Conservation (phyloP, 2,888 invertebrate species). For the Ectemnius continuus region DNA sequence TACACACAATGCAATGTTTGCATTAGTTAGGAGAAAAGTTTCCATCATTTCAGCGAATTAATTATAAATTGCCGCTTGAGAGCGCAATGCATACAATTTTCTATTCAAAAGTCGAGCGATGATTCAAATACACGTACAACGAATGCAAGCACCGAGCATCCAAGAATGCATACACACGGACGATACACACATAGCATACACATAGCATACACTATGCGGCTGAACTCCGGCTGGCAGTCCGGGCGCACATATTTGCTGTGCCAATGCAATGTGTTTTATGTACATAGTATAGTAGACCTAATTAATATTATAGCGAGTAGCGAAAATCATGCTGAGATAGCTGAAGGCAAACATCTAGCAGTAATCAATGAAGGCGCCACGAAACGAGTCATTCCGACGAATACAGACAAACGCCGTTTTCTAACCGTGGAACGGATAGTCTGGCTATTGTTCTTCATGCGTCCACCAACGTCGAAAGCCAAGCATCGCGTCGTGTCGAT, state of each 20-base stretch:
- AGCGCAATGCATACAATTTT: too few relatives aligned
- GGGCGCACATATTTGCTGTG: slow-evolving; percentile 68
- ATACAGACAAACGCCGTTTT: slow-evolving; percentile 18
- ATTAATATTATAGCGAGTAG: slow-evolving; percentile 57
- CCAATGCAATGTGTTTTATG: slow-evolving; percentile 73
- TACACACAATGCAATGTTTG: too few relatives aligned
- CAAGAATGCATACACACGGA: not conserved
- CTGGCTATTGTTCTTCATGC: slow-evolving; percentile 33
- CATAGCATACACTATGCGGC: slow-evolving; percentile 16
- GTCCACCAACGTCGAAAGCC: not conserved
- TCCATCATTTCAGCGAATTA: too few relatives aligned
- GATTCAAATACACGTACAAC: slow-evolving; percentile 19
- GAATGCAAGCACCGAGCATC: slow-evolving; percentile 19
- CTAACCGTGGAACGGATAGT: slow-evolving; percentile 15
- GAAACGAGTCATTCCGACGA: slow-evolving; percentile 33
- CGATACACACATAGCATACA: slow-evolving; percentile 8
- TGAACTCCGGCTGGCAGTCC: slow-evolving; percentile 64
- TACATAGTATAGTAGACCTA: slow-evolving; percentile 64
- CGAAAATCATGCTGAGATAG: slow-evolving; percentile 43
- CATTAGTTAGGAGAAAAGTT: too few relatives aligned
- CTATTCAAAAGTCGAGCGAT: not conserved
- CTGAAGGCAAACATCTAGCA: slow-evolving; percentile 40
- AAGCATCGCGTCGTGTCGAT: not conserved
- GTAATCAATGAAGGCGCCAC: slow-evolving; percentile 45
- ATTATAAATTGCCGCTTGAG: too few relatives aligned